These are phyloP conservation scores for Spheniscus mendiculus DNA, from an alignment of 2,113 vertebrate genomes.

Conservation along the genomic window DNA sequence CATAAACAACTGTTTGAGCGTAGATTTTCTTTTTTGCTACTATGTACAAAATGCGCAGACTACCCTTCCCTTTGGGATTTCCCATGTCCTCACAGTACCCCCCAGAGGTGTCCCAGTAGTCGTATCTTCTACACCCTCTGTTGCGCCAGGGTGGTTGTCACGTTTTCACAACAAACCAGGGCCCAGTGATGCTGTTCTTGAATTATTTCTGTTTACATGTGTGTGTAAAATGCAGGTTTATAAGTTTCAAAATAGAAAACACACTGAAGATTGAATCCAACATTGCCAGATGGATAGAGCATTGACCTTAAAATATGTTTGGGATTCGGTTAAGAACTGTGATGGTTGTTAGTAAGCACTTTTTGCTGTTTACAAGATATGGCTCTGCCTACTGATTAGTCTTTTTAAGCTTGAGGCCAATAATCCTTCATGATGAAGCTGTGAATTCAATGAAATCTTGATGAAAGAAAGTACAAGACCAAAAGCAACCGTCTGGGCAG, in stretches of 20 bases:
- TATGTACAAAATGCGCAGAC: background rate
- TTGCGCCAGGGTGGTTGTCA: background rate
- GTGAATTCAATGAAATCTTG: background rate
- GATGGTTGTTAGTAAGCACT: background rate
- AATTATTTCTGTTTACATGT: background rate
- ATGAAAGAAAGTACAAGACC: background rate
- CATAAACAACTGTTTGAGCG: background rate
- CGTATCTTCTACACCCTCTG: background rate
- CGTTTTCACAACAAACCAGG: background rate
- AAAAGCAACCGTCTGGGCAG: background rate
- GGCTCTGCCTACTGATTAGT: background rate
- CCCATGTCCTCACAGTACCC: fast-evolving
- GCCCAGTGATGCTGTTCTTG: background rate
- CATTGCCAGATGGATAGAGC: background rate
- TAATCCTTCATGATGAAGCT: background rate
- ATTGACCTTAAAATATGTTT: background rate
- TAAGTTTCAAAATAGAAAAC: background rate
- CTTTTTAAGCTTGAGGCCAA: background rate
- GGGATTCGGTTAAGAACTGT: background rate
- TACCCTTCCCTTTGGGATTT: background rate
- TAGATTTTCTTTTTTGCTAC: background rate
- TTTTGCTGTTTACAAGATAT: background rate
- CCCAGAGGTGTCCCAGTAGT: background rate
- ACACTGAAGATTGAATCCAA: background rate
- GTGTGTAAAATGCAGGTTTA: background rate